Percentiles rank a stretch among this genome's conserved stretches.
phyloP scores from a whole-genome alignment of 2,888 invertebrate species.

The Osmoderma eremita region DNA sequence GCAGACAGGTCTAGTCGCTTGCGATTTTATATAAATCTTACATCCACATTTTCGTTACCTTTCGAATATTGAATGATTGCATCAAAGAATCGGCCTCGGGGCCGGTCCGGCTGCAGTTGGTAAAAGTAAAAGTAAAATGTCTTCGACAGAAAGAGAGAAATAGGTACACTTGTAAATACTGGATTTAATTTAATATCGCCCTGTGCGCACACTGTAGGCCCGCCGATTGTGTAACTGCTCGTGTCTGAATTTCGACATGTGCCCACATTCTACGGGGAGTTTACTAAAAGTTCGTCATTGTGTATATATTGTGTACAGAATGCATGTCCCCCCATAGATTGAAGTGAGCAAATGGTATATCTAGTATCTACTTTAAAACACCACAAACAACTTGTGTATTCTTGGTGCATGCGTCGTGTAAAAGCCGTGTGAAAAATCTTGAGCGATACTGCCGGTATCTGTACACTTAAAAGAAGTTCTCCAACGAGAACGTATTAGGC shows the following conservation, averaged over 20 bases:
- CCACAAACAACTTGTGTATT: neutral
- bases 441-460: neutral
- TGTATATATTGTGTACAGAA: neutral
- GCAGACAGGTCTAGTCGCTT: no score
- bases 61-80: constrained; percentile 38
- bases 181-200: constrained; percentile 1
- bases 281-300: neutral
- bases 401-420: no score
- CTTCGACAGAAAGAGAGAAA: neutral
- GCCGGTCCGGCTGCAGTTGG: constrained; percentile 23
- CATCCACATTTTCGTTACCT: no score
- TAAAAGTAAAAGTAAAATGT: constrained; percentile 38
- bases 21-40: no score
- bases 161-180: neutral
- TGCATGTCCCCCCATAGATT: no score
- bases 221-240: constrained; percentile 10
- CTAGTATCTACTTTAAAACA: no score
- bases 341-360: no score
- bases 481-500: no score
- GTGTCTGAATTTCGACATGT: constrained; percentile 22
- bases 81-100: constrained; percentile 23
- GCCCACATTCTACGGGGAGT: constrained; percentile 13
- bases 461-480: no score
- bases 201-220: neutral
- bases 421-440: neutral